Evolutionary conservation across 2,797 vertebrate species (phyloP).

Genomic region (Borostomias antarcticus): DNA sequence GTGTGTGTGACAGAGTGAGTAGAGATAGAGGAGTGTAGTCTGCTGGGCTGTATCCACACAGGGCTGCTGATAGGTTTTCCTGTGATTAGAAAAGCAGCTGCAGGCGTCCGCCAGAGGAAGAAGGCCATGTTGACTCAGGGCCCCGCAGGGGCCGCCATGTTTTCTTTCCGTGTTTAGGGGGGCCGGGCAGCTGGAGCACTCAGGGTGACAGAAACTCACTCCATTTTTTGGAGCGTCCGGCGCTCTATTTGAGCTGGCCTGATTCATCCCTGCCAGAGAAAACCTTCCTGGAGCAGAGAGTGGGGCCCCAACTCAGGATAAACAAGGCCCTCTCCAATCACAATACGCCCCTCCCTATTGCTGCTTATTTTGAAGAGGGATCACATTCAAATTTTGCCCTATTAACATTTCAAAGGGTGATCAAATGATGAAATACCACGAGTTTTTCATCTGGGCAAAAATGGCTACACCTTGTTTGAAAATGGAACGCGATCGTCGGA

Average conservation of each 20-base stretch:
- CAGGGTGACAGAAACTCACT: constrained; percentile 66
- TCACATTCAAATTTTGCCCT: constrained; percentile 59
- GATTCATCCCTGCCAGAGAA: constrained; percentile 60
- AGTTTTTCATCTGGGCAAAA: constrained; percentile 24
- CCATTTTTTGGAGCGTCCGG: constrained; percentile 47
- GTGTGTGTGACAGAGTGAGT: constrained; percentile 11
- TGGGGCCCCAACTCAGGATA: constrained; percentile 56
- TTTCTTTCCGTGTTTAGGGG: constrained; percentile 70
- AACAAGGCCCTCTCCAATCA: constrained; percentile 71
- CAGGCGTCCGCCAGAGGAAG: constrained; percentile 57
- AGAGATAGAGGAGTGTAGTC: constrained; percentile 14
- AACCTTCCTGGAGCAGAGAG: constrained; percentile 60
- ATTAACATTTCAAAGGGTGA: constrained; percentile 70
- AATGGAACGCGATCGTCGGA: constrained; percentile 35
- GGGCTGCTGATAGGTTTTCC: constrained; percentile 72
- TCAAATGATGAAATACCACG: constrained; percentile 53
- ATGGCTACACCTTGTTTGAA: constrained; percentile 35
- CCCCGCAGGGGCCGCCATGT: constrained; percentile 65
- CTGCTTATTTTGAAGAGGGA: constrained; percentile 63
- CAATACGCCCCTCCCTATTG: constrained; percentile 60
- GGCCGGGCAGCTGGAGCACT: constrained; percentile 58
- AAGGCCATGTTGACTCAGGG: constrained; percentile 74
- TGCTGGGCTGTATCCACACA: constrained; percentile 23
- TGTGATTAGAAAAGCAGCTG: constrained; percentile 84
- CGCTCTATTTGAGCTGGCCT: constrained; percentile 54